Percentiles rank a stretch among this genome's conserved stretches.
Evolutionary conservation across 2,888 invertebrate species (phyloP).

Genomic region (Apotomis betuletana): DNA sequence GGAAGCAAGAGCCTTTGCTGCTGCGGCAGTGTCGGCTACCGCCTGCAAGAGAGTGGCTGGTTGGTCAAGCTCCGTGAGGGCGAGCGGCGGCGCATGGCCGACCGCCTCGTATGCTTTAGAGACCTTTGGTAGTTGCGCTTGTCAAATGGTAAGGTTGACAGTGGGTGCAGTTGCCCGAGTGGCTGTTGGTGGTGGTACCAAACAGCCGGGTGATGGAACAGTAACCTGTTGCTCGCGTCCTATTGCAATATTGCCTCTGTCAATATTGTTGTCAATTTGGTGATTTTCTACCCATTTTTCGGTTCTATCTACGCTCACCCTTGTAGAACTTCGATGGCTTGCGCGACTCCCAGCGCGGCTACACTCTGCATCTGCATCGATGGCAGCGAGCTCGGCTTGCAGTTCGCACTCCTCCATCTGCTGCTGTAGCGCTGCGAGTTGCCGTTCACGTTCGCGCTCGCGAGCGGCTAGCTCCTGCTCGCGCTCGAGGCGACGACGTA

Average conservation of each 20-base stretch:
- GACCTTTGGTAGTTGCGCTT: not conserved
- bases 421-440: slow-evolving; percentile 6
- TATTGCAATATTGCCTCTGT: not conserved
- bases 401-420: slow-evolving; percentile 1
- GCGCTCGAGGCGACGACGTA: slow-evolving; percentile 1
- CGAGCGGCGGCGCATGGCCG: not conserved
- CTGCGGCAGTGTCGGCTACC: slow-evolving; percentile 22
- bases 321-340: not conserved
- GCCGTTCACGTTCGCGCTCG: not conserved
- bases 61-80: not conserved
- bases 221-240: not conserved
- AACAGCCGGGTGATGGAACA: slow-evolving; percentile 5
- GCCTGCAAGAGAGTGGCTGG: slow-evolving; percentile 3
- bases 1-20: slow-evolving; percentile 17
- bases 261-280: not conserved
- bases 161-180: slow-evolving; percentile 13
- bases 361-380: slow-evolving; percentile 8
- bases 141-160: not conserved
- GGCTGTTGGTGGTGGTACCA: slow-evolving; percentile 4
- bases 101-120: slow-evolving; percentile 8
- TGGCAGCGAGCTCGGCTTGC: slow-evolving; percentile 6
- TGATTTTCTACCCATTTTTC: slow-evolving; percentile 10
- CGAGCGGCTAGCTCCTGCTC: not conserved
- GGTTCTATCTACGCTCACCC: slow-evolving; percentile 12
- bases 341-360: slow-evolving; percentile 5